These are phyloP conservation scores for Iphiclides podalirius DNA, from an alignment of 2,888 invertebrate species.

Conservation along the genomic window DNA sequence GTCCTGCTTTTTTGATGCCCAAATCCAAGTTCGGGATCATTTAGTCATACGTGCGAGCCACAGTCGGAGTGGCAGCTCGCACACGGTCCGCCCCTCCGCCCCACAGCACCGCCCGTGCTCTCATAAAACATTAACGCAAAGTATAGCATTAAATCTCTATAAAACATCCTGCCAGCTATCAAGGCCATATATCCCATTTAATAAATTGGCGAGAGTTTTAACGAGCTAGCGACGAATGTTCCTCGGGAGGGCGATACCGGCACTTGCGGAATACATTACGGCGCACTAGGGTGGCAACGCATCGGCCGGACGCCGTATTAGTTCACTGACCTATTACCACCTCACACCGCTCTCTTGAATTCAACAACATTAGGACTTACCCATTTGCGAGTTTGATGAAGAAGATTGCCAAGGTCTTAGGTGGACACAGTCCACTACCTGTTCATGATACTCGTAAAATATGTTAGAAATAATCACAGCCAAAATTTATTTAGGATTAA, in stretches of 20 bases:
- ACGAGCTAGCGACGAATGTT: slow-evolving; percentile 23
- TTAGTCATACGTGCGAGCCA: not conserved
- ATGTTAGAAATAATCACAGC: too few relatives aligned
- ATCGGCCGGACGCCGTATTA: not conserved
- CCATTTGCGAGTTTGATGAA: too few relatives aligned
- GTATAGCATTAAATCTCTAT: slow-evolving; percentile 7
- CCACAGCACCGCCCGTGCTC: not conserved
- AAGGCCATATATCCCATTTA: slow-evolving; percentile 23
- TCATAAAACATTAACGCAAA: slow-evolving; percentile 4
- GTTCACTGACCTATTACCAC: too few relatives aligned
- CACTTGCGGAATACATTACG: not conserved
- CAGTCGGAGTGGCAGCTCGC: too few relatives aligned
- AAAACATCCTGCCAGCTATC: slow-evolving; percentile 7
- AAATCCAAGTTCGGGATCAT: too few relatives aligned
- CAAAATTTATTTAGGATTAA: too few relatives aligned
- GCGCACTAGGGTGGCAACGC: slow-evolving; percentile 1
- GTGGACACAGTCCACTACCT: too few relatives aligned
- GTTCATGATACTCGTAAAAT: too few relatives aligned
- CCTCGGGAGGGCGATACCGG: slow-evolving; percentile 23
- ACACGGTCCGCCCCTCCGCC: not conserved
- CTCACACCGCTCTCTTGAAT: too few relatives aligned
- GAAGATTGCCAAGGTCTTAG: too few relatives aligned
- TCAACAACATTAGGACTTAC: too few relatives aligned
- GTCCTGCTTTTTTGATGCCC: too few relatives aligned
- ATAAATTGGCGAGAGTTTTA: slow-evolving; percentile 26